Percentiles rank a stretch among this genome's conserved stretches.
These are phyloP conservation scores for Globodera rostochiensis DNA, from an alignment of 1,140 invertebrate species.

Conservation along the genomic window DNA sequence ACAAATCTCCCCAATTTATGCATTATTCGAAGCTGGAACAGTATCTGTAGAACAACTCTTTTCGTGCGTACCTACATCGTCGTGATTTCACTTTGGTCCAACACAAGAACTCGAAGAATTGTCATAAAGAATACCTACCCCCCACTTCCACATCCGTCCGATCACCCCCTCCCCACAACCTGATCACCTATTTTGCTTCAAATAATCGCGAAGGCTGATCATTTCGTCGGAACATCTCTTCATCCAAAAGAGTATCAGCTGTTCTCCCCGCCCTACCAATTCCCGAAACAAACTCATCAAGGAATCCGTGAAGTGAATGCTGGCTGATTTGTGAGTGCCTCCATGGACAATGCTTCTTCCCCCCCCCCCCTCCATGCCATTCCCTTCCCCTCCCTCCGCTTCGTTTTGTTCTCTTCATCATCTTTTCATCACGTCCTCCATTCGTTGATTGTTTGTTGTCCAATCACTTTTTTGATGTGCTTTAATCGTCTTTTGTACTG, in stretches of 20 bases:
- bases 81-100: no score
- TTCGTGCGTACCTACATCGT: no score
- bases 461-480: not conserved
- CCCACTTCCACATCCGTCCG: no score
- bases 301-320: not conserved
- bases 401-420: not conserved
- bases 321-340: not conserved
- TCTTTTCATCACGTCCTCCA: not conserved
- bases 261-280: not conserved
- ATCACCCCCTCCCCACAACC: no score
- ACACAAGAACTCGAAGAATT: no score
- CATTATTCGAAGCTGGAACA: no score
- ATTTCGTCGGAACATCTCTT: not conserved
- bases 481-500: no score
- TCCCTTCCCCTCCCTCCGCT: not conserved
- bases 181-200: not conserved
- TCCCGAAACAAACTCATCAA: not conserved
- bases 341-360: not conserved
- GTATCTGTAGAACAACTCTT: no score
- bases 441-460: not conserved
- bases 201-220: not conserved
- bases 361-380: not conserved
- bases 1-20: no score
- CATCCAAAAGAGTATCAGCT: not conserved
- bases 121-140: no score